These are phyloP conservation scores for Chloropsis cyanopogon DNA, from an alignment of 2,113 vertebrate genomes.

Conservation along the genomic window DNA sequence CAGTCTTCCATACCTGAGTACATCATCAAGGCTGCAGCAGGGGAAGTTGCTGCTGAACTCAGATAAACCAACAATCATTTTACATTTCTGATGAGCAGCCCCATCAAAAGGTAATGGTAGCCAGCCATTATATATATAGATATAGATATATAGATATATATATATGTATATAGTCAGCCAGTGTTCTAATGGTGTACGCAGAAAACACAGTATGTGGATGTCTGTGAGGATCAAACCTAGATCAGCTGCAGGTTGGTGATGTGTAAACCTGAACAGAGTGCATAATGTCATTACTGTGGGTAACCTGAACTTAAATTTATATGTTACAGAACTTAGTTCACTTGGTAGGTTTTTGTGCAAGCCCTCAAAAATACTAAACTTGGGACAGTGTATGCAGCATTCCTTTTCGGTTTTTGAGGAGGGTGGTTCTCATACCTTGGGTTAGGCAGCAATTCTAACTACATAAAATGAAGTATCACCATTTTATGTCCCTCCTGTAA, in stretches of 20 bases:
- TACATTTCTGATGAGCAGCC: background rate
- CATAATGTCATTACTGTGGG: background rate
- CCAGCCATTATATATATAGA: background rate
- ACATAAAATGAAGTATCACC: background rate
- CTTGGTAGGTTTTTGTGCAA: background rate
- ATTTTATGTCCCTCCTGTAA: background rate
- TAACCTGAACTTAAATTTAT: background rate
- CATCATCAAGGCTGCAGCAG: background rate
- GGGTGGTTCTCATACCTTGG: background rate
- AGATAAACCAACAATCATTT: background rate
- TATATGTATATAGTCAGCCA: no score
- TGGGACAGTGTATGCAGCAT: background rate
- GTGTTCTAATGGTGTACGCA: no score
- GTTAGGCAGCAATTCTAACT: background rate
- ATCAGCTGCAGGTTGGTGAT: background rate
- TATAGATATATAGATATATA: no score
- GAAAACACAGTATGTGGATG: background rate
- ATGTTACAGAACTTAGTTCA: background rate
- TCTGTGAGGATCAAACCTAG: background rate
- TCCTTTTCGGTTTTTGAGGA: background rate
- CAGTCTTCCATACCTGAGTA: rapidly evolving
- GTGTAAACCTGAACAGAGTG: background rate
- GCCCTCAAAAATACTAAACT: background rate
- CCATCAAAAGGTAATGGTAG: background rate
- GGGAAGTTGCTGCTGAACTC: background rate